A percentile compares a stretch with the other conserved stretches of the same genome.
Conservation (phyloP, 2,888 invertebrate genomes). For the Fissipunctia ypsillon region DNA sequence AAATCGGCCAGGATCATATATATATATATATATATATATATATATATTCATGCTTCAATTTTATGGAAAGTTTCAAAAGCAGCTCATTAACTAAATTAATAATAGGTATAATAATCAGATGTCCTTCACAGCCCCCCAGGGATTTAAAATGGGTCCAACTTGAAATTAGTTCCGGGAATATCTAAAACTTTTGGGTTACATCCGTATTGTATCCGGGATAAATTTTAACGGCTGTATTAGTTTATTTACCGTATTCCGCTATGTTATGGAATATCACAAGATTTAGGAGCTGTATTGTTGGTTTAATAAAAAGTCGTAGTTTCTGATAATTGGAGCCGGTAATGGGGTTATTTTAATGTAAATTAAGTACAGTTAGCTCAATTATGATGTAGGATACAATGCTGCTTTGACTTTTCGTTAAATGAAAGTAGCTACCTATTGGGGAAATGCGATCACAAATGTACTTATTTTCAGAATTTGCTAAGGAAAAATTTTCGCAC, state of each 20-base stretch:
- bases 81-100: conserved; percentile 51
- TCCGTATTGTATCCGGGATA: conserved; percentile 72
- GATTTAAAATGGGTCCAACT: conserved; percentile 74
- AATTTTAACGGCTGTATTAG: conserved; percentile 71
- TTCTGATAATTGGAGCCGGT: conserved; percentile 12
- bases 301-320: conserved; percentile 10
- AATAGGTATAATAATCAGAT: conserved; percentile 65
- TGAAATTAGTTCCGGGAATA: conserved; percentile 80
- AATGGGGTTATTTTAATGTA: conserved; percentile 17
- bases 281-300: conserved; percentile 42
- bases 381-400: not conserved
- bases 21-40: no score
- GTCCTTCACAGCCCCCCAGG: conserved; percentile 71
- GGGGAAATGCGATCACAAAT: not conserved
- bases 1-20: no score
- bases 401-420: not conserved
- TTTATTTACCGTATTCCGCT: conserved; percentile 54
- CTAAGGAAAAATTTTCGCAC: not conserved
- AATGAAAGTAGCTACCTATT: not conserved
- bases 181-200: conserved; percentile 81
- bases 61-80: conserved; percentile 30
- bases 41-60: no score
- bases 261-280: conserved; percentile 35
- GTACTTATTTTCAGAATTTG: not conserved
- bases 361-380: not conserved